Evolutionary conservation across 2,113 vertebrate species (phyloP), one percentile per base, ranked within the genome.

Genomic region (Cebus imitator): DNA sequence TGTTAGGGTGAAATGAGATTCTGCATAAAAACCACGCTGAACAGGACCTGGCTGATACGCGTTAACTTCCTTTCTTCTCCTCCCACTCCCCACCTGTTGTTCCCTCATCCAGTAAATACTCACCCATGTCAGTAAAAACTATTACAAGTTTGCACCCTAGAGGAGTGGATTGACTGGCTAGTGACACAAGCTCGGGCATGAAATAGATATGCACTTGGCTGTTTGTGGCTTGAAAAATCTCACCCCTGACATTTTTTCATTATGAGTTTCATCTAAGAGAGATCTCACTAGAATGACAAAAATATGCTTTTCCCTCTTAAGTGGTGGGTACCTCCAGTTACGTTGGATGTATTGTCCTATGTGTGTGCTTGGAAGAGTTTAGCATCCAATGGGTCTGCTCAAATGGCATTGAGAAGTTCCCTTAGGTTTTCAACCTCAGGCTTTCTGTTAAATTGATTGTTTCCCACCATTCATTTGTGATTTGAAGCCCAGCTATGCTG

Each of bases 191-290:
- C 52, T 48, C n/a, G 87, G 23, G 25, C 55, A 76, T 81, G 76
- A 84, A 48, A 68, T 18, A 89, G 58, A 40, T 35, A 37, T 75
- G 50, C 35, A 52, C 43, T 82, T 79, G 87, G 32, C 58, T 96
- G 43, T 81, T 55, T 85, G 35, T 91, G 32, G 37, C 80, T 94
- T 94, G 85, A 97, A 90, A 96, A 92, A 94, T 70, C 10, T 90
- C 35, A 90, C 30, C 27, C 32, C 23, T 85, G 40, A 32, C 61
- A 37, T 91, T 93, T 87, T 96, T 90, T 91, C 40, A 91, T 83
- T 87, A 14, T 23, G 35, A 50, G 25, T 93, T 95, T 97, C 61
- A 66, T 90, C 55, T 70, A 96, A 91, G 58, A 66, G 18, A 84
- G 75, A 37, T 73, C 68, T 95, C 58, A 70, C 58, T 66, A 48